Evolutionary conservation across 92 coral and sea anemone genomes (phyloP), one percentile per base, ranked within the genome.

Genomic region (Zoanthus sansibaricus): DNA sequence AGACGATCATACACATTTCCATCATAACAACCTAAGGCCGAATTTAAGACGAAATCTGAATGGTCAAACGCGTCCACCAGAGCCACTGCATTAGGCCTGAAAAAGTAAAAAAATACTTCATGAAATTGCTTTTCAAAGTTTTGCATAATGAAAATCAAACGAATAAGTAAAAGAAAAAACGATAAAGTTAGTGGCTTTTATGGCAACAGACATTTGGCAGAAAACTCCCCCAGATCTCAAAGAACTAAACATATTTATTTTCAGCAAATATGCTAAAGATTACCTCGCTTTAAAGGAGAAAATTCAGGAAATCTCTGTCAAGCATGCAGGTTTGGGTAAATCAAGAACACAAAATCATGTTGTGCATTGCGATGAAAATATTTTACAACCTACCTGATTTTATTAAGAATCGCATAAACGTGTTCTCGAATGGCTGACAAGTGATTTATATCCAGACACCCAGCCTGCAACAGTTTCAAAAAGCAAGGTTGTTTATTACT

Each of bases 1-100:
- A 97, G 90, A 54, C 91, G 95, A 84, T 97, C 94, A n/a, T 97
- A 97, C 44, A 97, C 99, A 66, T 97, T 93, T 44, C 99, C 99
- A 86, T 95, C 97, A 86, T 93, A 93, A 21, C 95, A 87, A 42
- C 99, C 99, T 37, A 97, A 91, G 4, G 96, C 89, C 25, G 99
- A 97, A 77, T 92, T 93, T 69, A 97, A 96, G 3, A 52, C 20
- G 70, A 71, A 89, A 69, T 97, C 99, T 33, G 95, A 90, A 55
- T 86, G 46, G 73, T 90, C 93, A 92, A 97, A 97, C 1, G 98
- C 97, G 59, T 97, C 99, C 62, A 97, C 99, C 51, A 97, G 89
- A 37, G 95, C 76, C 11, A 97, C 98, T 13, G 97, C 99, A 77
- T 97, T 94, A 14, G 97, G 94, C 87, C 99, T 96, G 76, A 13